Evolutionary conservation across 2,888 invertebrate genomes (phyloP), one percentile per base, ranked within the genome.

Genomic region (Barypeithes pellucidus): DNA sequence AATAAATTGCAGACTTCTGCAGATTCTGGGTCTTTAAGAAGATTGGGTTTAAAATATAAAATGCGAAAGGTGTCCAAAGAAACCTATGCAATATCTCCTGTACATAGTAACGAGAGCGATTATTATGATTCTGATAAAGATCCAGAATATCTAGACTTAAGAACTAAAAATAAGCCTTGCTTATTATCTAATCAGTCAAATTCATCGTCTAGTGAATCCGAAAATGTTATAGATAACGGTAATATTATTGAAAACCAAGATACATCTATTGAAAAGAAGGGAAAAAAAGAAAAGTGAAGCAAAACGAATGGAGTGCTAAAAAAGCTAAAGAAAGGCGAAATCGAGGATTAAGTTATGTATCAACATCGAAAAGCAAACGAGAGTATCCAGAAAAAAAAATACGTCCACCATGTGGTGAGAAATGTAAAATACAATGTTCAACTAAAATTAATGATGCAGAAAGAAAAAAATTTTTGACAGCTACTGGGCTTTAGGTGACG

Each of bases 401-500:
- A 61, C 69, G 69, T n/a, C 69, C 61, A 7, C 41, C 69, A 12
- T 68, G 68, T 33, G 68, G 68, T 52, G 61, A 50, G 18, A 61
- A 69, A 61, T 50, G 62, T 7, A 36, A 36, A 36, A 12, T 36
- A 36, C 69, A 69, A 41, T 69, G 69, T 36, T 52, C 61, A 8
- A 20, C 61, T 36, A 66, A 72, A 72, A 69, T 72, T 54, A 66
- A 45, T 57, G 75, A 72, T 39, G 47, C 24, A 4, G 29, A 69
- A 66, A 22, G 67, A 20, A 33, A 68, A 61, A 18, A n/a, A 57
- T 57, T 69, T 72, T 57, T 72, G 72, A 22, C 24, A 65, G 59
- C 60, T 67, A 72, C 63, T 75, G 72, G 75, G 69, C 72, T 1
- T 24, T 72, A 52, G 72, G 69, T 50, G 72, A 75, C 54, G 52